Evolutionary conservation across 2,888 invertebrate species (phyloP), one percentile per base, ranked within the genome.

Genomic region (Conus canariensis): DNA sequence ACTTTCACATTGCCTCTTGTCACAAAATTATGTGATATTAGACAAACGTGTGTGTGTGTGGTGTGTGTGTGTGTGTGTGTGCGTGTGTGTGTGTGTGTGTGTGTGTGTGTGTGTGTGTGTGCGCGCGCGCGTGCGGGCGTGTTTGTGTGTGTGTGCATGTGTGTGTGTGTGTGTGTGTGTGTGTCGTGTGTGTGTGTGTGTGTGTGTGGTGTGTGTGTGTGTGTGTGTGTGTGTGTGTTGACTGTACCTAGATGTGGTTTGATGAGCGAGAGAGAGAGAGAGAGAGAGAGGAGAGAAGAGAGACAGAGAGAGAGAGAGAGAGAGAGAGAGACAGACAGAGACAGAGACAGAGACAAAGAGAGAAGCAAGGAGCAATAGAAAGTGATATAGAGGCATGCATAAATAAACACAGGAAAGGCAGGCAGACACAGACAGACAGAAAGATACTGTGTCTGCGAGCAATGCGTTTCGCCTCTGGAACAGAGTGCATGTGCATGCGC

Each of bases 11-110:
- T 70, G 19, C 3, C 6, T 70, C 70, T 70, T 64, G 16, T 64
- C 16, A 14, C 12, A 64, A 14, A 64, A 64, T 30, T 16, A 2
- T 14, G 60, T 64, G 16, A 64, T 64, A 14, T 64, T 64, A 64
- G 10, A 64, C 60, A 4, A 2, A 0, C 6, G 30, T 30, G 30
- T 64, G 4, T 16, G 10, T 16, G 60, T 64, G 16, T 64, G n/a
- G 60, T 64, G 60, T 77, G 77, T 77, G 25, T 86, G 64, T 86
- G 64, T 87, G 70, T 70, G 87, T 87, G 70, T 67, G 70, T 67
- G 87, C 45, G 70, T 67, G 87, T 67, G 70, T 87, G 70, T 87
- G 87, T 87, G 70, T 70, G 87, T 67, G 70, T 67, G 87, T 85
- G 59, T 85, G 59, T 85, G 59, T 85, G 85, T 85, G 59, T 85